These are phyloP conservation scores for Alsophila aescularia DNA, from an alignment of 2,888 invertebrate genomes.

Conservation along the genomic window DNA sequence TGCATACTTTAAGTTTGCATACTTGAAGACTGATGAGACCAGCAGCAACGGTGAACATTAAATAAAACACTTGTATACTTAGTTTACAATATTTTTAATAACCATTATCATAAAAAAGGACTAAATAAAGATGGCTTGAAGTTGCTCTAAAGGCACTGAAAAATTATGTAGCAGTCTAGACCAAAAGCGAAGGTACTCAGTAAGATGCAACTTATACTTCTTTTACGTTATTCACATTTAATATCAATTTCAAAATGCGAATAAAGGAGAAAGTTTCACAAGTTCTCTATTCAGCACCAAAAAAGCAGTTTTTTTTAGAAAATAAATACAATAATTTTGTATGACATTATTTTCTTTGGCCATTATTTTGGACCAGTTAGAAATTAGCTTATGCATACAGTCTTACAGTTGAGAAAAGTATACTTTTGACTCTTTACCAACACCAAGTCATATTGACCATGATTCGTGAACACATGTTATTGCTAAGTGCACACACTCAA, in stretches of 20 bases:
- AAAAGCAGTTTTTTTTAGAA: not conserved
- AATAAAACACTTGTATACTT: not conserved
- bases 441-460: conserved; percentile 7
- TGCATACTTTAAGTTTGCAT: no score
- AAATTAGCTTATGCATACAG: conserved; percentile 19
- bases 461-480: conserved; percentile 13
- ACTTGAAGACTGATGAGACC: no score
- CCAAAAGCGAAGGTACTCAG: no score
- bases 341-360: conserved; percentile 37
- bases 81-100: conserved; percentile 12
- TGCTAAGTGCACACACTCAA: not conserved
- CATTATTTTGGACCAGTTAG: conserved; percentile 28
- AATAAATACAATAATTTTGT: conserved; percentile 7
- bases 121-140: conserved; percentile 19
- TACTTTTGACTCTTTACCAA: conserved; percentile 12
- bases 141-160: conserved; percentile 23
- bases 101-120: conserved; percentile 18
- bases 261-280: no score
- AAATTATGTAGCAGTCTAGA: not conserved
- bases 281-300: conserved; percentile 16
- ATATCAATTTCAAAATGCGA: no score
- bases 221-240: no score
- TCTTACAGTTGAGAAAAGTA: conserved; percentile 24
- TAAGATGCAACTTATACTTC: no score
- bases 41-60: no score